A percentile compares a stretch with the other conserved stretches of the same genome.
Evolutionary conservation across 2,888 invertebrate genomes (phyloP).

Genomic region (Matsumyia berberina): DNA sequence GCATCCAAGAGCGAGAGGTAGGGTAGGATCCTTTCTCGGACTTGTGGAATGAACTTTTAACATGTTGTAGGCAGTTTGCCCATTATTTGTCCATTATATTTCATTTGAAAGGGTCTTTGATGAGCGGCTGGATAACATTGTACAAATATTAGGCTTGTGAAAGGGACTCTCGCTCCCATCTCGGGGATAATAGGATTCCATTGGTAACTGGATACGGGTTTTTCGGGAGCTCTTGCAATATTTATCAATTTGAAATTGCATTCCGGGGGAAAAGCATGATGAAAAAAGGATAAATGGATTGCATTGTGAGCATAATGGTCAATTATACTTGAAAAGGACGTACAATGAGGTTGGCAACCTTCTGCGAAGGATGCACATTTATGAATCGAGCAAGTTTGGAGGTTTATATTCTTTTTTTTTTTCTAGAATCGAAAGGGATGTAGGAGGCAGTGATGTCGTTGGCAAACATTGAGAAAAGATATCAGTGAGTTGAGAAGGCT

Average conservation of each 20-base stretch:
- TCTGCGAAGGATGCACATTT: conserved; percentile 55
- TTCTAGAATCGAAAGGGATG: not conserved
- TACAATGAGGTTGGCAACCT: conserved; percentile 35
- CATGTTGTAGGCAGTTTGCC: conserved; percentile 75
- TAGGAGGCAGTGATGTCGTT: not conserved
- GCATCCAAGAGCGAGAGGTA: not conserved
- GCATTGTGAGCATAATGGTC: conserved; percentile 69
- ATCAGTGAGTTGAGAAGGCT: no score
- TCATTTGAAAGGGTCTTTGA: conserved; percentile 72
- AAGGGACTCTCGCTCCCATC: conserved; percentile 66
- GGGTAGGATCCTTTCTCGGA: conserved; percentile 45
- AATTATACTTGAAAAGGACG: conserved; percentile 63
- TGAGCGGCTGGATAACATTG: conserved; percentile 66
- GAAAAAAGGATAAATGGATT: conserved; percentile 60
- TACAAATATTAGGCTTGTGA: conserved; percentile 72
- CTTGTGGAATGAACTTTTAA: conserved; percentile 66
- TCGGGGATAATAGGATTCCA: conserved; percentile 62
- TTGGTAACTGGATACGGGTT: conserved; percentile 52
- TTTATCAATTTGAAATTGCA: conserved; percentile 76
- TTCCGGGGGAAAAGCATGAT: conserved; percentile 42
- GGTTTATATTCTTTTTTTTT: not conserved
- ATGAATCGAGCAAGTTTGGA: conserved; percentile 31
- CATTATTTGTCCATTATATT: conserved; percentile 76
- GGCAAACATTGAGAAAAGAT: not conserved
- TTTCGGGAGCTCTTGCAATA: conserved; percentile 51